Evolutionary conservation across 2,888 invertebrate species (phyloP), one percentile per base, ranked within the genome.

Genomic region (Pachymerium ferrugineum): DNA sequence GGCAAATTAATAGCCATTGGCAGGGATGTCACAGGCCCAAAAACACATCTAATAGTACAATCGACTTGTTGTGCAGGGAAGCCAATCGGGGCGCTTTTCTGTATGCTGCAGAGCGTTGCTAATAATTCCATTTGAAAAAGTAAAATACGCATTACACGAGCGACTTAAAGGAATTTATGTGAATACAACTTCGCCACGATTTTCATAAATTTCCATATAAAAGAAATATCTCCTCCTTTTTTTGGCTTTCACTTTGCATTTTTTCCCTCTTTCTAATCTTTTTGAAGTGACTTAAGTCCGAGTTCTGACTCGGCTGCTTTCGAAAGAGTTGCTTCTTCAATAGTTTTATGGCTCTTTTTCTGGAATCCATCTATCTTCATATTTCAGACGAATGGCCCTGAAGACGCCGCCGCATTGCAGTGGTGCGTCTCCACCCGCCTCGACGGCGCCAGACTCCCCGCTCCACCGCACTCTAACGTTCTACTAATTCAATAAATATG

Each of bases 361-460:
- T 54, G 6, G 16, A 16, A n/a, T 54, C 22, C 54, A 54, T 54
- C 54, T 19, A 54, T 54, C 54, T 54, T 54, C 54, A 16, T n/a
- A n/a, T 54, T 54, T 54, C 54, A 54, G 22, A 19, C 14, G 16
- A 54, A 19, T n/a, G 22, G 54, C n/a, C 22, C 16, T 16, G 54
- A 16, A n/a, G n/a, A n/a, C 54, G 54, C 54, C 54, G 54, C 54
- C 54, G 54, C 54, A 54, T 19, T 54, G 54, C 54, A 19, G 54
- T 16, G 54, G 54, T 54, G 54, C 54, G 54, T n/a, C 22, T 5
- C 54, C 8, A 16, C 16, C 54, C 54, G 54, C 54, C 54, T 54
- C 16, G 22, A 6, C 22, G 54, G 54, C 54, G 54, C 54, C 54
- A n/a, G 54, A 19, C n/a, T 54, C 33, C 33, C 33, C 33, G 33